A percentile compares a stretch with the other conserved stretches of the same genome.
Conservation (phyloP, 64 coral and sea anemone species). For the Actinia equina region DNA sequence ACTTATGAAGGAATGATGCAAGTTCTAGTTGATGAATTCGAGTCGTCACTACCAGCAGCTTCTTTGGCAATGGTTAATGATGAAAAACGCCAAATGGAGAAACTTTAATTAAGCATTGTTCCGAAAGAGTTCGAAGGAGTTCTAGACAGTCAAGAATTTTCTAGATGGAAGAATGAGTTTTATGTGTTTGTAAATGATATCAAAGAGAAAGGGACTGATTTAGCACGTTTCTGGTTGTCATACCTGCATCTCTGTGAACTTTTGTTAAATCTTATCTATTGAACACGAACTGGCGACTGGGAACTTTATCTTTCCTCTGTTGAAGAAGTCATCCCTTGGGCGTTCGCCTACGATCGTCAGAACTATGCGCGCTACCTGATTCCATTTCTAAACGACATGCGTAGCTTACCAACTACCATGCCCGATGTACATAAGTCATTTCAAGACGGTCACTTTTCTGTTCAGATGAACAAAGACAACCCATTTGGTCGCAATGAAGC, state of each 20-base stretch:
- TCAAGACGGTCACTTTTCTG: constrained; percentile 22
- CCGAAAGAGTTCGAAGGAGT: background rate
- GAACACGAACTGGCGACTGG: constrained; percentile 21
- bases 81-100: too few relatives aligned
- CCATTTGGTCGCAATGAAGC: constrained; percentile 29
- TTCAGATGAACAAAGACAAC: constrained; percentile 33
- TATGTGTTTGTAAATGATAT: background rate
- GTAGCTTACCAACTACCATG: constrained; percentile 3
- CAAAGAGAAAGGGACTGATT: constrained; percentile 30
- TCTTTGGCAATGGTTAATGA: too few relatives aligned
- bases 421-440: constrained; percentile 27
- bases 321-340: constrained; percentile 44
- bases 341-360: constrained; percentile 25
- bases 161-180: constrained; percentile 6
- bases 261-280: constrained; percentile 23
- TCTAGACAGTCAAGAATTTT: constrained; percentile 8
- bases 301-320: constrained; percentile 36
- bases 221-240: constrained; percentile 41
- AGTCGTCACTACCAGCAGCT: constrained; percentile 7
- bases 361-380: constrained; percentile 22
- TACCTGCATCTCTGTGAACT: constrained; percentile 41
- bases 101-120: too few relatives aligned
- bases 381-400: constrained; percentile 21
- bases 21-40: constrained; percentile 59
- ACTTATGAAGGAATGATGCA: constrained; percentile 35